Conservation (phyloP, 1,140 invertebrate genomes). For the Drosophila bifasciata region DNA sequence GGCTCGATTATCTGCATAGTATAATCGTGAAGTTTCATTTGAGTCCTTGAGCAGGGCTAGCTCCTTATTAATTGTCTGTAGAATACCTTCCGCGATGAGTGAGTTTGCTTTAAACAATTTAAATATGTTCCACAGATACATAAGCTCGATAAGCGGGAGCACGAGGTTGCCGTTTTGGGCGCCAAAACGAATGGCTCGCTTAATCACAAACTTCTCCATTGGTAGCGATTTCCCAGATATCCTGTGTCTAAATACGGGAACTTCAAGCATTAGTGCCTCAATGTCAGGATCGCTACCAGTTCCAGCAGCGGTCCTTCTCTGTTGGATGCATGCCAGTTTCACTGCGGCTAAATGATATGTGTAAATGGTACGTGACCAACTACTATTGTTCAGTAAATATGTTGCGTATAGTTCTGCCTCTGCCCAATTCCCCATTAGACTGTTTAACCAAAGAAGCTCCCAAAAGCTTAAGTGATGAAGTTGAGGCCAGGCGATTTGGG, state of each 20-base stretch:
- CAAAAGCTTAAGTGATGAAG: slow-evolving; percentile 98
- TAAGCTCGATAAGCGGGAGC: slow-evolving; percentile 93
- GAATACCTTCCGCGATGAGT: slow-evolving; percentile 88
- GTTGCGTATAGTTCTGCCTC: slow-evolving; percentile 90
- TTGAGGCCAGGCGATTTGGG: slow-evolving; percentile 94
- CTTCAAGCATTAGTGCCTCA: slow-evolving; percentile 87
- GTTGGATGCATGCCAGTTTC: slow-evolving; percentile 85
- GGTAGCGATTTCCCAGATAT: slow-evolving; percentile 98
- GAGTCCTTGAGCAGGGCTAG: slow-evolving; percentile 70
- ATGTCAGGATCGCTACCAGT: slow-evolving; percentile 84
- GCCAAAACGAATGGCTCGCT: slow-evolving; percentile 92
- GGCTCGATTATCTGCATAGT: slow-evolving; percentile 91
- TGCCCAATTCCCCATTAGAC: slow-evolving; percentile 88
- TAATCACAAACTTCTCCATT: slow-evolving; percentile 97
- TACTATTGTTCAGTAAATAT: slow-evolving; percentile 90
- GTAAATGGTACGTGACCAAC: slow-evolving; percentile 96
- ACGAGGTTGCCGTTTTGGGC: slow-evolving; percentile 90
- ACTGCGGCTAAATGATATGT: slow-evolving; percentile 94
- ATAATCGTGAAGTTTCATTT: slow-evolving; percentile 81
- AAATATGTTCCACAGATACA: slow-evolving; percentile 98
- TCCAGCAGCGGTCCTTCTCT: slow-evolving; percentile 84
- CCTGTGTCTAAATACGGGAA: slow-evolving; percentile 92
- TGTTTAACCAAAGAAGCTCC: slow-evolving; percentile 96
- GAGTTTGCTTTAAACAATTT: slow-evolving; percentile 91
- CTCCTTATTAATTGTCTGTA: slow-evolving; percentile 89